Evolutionary conservation across 2,797 vertebrate genomes (phyloP), one percentile per base, ranked within the genome.

Genomic region (Agapornis canus): DNA sequence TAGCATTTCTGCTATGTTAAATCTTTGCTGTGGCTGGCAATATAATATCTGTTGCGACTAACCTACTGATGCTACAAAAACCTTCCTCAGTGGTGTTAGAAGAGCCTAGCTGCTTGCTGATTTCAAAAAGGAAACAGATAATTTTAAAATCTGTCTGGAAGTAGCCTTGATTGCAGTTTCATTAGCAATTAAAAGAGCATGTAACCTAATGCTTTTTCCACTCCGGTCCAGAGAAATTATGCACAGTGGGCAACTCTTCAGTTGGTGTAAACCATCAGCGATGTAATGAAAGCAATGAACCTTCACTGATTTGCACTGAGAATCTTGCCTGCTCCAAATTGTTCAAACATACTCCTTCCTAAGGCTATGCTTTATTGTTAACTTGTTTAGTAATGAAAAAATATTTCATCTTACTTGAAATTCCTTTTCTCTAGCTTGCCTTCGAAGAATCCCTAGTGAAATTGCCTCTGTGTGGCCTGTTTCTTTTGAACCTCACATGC

Each of bases 231-330:
- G 92, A 82, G 93, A 80, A 95, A 92, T 96, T 95, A 82, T 45
- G 70, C 95, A 89, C 95, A 96, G 95, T 97, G 95, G 94, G 91
- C 96, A 91, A 66, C 94, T 91, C 94, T 95, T 96, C 87, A 86
- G 54, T 79, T 90, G 95, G 92, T 94, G 70, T 86, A 91, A 93
- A 86, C 89, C 77, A 73, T 88, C 82, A 72, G 40, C 26, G 0
- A 42, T 84, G 63, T 86, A 94, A 86, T 94, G 91, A 94, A 92
- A 88, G 94, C 92, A 96, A 73, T 91, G 94, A 93, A 95, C 91
- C 92, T 96, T 93, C 87, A 93, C 92, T 94, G 95, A 95, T 95
- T 87, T 88, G 91, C 31, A 5, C 76, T 82, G 80, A 88, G 82
- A 83, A 86, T 91, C 89, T 91, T 76, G 82, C n/a, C 70, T 90